phyloP scores from a whole-genome alignment of 2,888 invertebrate genomes.

The Adela reaumurella region DNA sequence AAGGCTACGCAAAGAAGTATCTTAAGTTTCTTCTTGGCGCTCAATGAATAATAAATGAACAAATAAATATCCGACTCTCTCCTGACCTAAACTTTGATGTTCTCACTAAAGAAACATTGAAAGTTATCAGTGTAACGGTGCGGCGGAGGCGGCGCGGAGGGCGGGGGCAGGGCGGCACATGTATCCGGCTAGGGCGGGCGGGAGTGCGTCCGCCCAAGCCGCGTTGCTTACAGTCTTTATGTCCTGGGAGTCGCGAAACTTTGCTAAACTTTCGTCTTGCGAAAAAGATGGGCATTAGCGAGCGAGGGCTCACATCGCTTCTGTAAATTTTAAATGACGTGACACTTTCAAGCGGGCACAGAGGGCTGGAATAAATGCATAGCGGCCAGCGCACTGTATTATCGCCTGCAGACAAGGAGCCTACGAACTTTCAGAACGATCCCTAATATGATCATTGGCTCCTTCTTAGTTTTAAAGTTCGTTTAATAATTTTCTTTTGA shows the following conservation, averaged over 20 bases:
- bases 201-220: not conserved
- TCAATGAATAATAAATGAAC: not conserved
- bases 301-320: slow-evolving; percentile 46
- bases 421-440: too few species aligned
- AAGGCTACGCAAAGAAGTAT: too few species aligned
- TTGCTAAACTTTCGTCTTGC: not conserved
- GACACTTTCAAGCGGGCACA: too few species aligned
- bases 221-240: not conserved
- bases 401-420: not conserved
- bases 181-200: too few species aligned
- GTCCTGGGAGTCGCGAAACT: not conserved
- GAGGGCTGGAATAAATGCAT: too few species aligned
- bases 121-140: not conserved
- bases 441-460: too few species aligned
- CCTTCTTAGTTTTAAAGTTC: too few species aligned
- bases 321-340: slow-evolving; percentile 55
- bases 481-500: too few species aligned
- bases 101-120: not conserved
- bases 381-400: slow-evolving; percentile 20
- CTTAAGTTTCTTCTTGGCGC: not conserved
- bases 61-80: not conserved
- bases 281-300: slow-evolving; percentile 38
- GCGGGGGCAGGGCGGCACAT: too few species aligned
- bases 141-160: too few species aligned
- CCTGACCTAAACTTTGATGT: not conserved